phyloP scores from a whole-genome alignment of 2,888 invertebrate genomes.

The Pachymerium ferrugineum region DNA sequence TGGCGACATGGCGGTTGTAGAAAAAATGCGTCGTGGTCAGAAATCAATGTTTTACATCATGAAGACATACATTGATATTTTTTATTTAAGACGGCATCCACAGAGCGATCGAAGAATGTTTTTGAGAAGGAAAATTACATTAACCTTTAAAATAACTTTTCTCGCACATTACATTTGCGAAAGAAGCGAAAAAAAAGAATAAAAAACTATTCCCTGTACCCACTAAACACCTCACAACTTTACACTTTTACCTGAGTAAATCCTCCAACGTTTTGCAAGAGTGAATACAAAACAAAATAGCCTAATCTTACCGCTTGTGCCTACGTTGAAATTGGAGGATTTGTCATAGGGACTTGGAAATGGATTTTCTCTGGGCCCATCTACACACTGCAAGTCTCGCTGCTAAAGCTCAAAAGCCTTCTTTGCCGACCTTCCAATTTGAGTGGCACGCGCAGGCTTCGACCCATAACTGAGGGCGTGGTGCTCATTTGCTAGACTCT shows the following conservation, averaged over 20 bases:
- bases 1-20: no score
- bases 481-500: conserved; percentile 8
- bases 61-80: no score
- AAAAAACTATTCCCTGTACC: not conserved
- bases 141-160: not conserved
- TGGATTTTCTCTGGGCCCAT: conserved; percentile 10
- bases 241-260: conserved; percentile 1
- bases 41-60: no score
- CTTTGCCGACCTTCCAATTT: conserved; percentile 27
- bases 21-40: no score
- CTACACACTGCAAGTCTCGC: conserved; percentile 17
- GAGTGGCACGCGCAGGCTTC: conserved; percentile 25
- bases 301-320: not conserved
- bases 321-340: conserved; percentile 23
- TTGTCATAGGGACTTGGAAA: conserved; percentile 27
- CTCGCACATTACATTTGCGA: not conserved
- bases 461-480: conserved; percentile 27
- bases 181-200: not conserved
- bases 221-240: conserved; percentile 11
- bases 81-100: no score
- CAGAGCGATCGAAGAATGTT: no score
- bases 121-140: no score
- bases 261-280: conserved; percentile 1
- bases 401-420: conserved; percentile 25
- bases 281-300: conserved; percentile 25